Evolutionary conservation across 2,113 vertebrate species (phyloP).

Genomic region (Phylloscopus trochiloides): DNA sequence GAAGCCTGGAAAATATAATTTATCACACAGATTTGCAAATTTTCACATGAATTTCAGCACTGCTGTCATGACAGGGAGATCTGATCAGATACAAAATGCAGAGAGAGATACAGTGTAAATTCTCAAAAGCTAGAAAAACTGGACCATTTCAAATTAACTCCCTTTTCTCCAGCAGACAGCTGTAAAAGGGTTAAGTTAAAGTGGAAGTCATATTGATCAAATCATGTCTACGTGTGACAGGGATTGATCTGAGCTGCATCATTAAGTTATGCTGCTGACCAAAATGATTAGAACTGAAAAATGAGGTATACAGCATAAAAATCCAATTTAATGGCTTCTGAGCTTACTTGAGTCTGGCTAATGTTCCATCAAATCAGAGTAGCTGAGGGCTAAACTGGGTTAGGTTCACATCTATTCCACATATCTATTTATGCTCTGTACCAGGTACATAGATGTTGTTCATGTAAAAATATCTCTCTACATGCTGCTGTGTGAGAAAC

Average conservation of each 20-base stretch:
- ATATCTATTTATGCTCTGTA: background rate
- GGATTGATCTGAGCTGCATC: slow-evolving; percentile 49
- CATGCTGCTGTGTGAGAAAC: background rate
- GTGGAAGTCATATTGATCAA: slow-evolving; percentile 50
- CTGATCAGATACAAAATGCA: background rate
- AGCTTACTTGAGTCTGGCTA: slow-evolving; percentile 29
- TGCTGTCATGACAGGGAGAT: background rate
- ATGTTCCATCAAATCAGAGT: slow-evolving; percentile 50
- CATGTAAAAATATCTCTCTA: background rate
- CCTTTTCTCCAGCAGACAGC: slow-evolving; percentile 7
- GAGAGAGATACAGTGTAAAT: background rate
- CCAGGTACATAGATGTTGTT: background rate
- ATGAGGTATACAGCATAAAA: slow-evolving; percentile 39
- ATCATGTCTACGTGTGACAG: slow-evolving; percentile 17
- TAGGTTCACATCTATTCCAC: background rate
- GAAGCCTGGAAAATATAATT: background rate
- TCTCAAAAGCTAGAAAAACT: background rate
- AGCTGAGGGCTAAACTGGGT: slow-evolving; percentile 24
- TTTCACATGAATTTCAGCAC: background rate
- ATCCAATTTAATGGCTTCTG: slow-evolving; percentile 44
- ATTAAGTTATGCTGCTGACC: slow-evolving; percentile 30
- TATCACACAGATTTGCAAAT: background rate
- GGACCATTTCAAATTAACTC: slow-evolving; percentile 32
- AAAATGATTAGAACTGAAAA: slow-evolving; percentile 20
- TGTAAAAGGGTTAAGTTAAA: slow-evolving; percentile 64